Evolutionary conservation across 2,888 invertebrate species (phyloP), one percentile per base, ranked within the genome.

Genomic region (Caenorhabditis drosophilae): DNA sequence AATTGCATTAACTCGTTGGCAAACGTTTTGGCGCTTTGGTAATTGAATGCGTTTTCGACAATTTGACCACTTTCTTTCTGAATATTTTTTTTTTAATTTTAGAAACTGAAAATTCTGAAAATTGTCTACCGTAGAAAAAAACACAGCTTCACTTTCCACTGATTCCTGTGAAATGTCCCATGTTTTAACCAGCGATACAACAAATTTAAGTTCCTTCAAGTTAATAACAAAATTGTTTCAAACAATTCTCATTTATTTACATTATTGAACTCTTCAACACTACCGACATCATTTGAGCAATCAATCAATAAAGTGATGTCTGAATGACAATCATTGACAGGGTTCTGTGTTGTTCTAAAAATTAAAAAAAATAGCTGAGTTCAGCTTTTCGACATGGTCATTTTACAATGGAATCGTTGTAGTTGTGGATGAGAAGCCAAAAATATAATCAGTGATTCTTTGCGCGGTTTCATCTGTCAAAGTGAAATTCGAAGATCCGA

Each of bases 241-340:
- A 36, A 11, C 9, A 22, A 2, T 38, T 16, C 20, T n/a, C 2
- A 40, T 27, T n/a, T 25, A 31, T 31, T 34, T 16, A 61, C 62
- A 25, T 35, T 52, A 31, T 27, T 34, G 23, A 23, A 70, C 35
- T 70, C 62, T 2, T 40, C 45, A 12, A 34, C 18, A 26, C 53
- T 56, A 22, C 49, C 51, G 9, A 67, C 67, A 36, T 58, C 67
- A 20, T 41, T 54, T 12, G 62, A 66, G 15, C 49, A 56, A 40
- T 70, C 70, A 4, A 67, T 18, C 7, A 70, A 22, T 35, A 70
- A 56, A 4, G 70, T 62, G 7, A 57, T 58, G 49, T 70, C 70
- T 0, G 70, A 49, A 47, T 70, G 50, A 40, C 70, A 62, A 16
- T 40, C 26, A 23, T 51, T 55, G 16, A 56, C 61, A 6, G 59